These are phyloP conservation scores for Diploscapter pachys DNA, from an alignment of 1,140 invertebrate species.

Conservation along the genomic window DNA sequence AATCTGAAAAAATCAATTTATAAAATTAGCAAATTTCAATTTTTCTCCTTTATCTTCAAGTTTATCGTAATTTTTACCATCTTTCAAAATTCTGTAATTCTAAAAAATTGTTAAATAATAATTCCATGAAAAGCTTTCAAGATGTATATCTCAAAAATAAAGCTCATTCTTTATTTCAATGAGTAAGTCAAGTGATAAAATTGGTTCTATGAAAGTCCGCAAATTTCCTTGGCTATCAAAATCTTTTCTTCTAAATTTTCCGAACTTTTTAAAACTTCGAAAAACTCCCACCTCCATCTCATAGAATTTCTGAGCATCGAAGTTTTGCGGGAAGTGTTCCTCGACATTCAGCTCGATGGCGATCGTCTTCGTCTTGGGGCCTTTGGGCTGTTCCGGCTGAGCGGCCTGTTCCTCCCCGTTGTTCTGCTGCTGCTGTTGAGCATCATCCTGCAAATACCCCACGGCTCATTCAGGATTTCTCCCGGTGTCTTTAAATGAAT, in stretches of 20 bases:
- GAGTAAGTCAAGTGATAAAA: too few relatives aligned
- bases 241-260: not conserved
- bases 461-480: too few relatives aligned
- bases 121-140: too few relatives aligned
- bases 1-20: slow-evolving; percentile 62
- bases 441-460: too few relatives aligned
- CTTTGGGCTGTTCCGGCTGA: slow-evolving; percentile 29
- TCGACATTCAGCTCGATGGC: slow-evolving; percentile 25
- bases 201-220: not conserved
- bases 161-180: too few relatives aligned
- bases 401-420: slow-evolving; percentile 18
- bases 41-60: too few relatives aligned
- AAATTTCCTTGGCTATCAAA: not conserved
- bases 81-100: not conserved
- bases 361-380: slow-evolving; percentile 34
- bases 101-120: too few relatives aligned
- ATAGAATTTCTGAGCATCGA: slow-evolving; percentile 37
- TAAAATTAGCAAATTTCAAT: slow-evolving; percentile 1
- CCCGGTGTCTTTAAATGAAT: too few relatives aligned
- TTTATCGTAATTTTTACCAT: not conserved
- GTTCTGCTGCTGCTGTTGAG: not conserved
- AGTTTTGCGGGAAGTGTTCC: slow-evolving; percentile 25
- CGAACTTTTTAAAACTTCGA: not conserved
- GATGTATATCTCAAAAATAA: too few relatives aligned
- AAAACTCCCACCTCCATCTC: slow-evolving; percentile 22